Conservation (phyloP, 2,888 invertebrate species). For the Plusia festucae region DNA sequence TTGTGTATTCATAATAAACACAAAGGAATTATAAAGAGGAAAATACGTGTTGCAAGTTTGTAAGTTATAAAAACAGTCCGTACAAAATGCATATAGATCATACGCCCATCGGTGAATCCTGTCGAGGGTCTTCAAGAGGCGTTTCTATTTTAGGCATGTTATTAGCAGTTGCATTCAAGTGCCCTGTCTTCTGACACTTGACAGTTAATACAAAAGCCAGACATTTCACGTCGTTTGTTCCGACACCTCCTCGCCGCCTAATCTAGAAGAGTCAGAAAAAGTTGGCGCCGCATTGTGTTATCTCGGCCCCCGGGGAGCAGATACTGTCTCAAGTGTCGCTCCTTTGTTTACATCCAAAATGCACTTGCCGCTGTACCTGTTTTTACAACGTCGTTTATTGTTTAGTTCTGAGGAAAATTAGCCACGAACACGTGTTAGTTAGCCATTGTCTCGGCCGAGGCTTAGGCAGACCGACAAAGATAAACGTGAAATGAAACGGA, state of each 20-base stretch:
- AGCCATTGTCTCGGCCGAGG: slow-evolving; percentile 66
- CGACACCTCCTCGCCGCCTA: slow-evolving; percentile 78
- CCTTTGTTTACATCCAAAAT: slow-evolving; percentile 72
- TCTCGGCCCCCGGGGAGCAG: slow-evolving; percentile 71
- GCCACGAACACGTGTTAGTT: slow-evolving; percentile 73
- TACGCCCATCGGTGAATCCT: slow-evolving; percentile 43
- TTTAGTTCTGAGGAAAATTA: slow-evolving; percentile 74
- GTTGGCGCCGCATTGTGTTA: slow-evolving; percentile 83
- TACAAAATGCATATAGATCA: slow-evolving; percentile 42
- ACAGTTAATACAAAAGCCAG: slow-evolving; percentile 83
- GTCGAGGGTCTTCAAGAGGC: slow-evolving; percentile 48
- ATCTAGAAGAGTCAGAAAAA: slow-evolving; percentile 77
- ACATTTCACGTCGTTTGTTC: slow-evolving; percentile 84
- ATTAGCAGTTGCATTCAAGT: slow-evolving; percentile 67
- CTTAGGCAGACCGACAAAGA: slow-evolving; percentile 61
- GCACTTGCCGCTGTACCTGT: slow-evolving; percentile 82
- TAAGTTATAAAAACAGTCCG: slow-evolving; percentile 18
- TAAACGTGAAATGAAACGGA: slow-evolving; percentile 44
- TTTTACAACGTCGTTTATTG: slow-evolving; percentile 65
- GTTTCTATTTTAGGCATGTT: slow-evolving; percentile 63
- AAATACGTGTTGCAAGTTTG: slow-evolving; percentile 30
- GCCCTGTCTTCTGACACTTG: slow-evolving; percentile 65
- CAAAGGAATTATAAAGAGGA: slow-evolving; percentile 46
- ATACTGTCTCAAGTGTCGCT: slow-evolving; percentile 74
- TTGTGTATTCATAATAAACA: slow-evolving; percentile 45